Base-by-base conservation (phyloP, 2,888 invertebrate genomes). In the Cataglyphis albicans region DNA sequence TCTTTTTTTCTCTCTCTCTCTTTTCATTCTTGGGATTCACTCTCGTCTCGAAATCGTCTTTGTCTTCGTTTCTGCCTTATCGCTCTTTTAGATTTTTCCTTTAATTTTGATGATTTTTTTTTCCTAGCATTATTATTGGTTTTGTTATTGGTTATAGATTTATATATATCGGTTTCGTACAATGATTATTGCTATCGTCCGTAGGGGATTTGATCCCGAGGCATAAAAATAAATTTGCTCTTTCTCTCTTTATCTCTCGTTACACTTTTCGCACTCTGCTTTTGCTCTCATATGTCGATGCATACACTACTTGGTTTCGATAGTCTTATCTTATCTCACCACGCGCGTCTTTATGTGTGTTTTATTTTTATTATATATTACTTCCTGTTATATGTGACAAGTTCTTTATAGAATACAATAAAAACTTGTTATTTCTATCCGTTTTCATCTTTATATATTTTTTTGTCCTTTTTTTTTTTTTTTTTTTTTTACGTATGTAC, bases 231-330 rank as follows among this genome's bases (percentile, higher is more conserved):
- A 72, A 72, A 44, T 38, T 80, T 18, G 48, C 41, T 67, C 67
- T 86, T 82, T 75, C 82, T 75, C 75, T 88, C 86, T 84, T 72
- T 87, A 78, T 63, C 61, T 63, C 12, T 44, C 21, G 44, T 68
- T 52, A 67, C 55, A 70, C 25, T 76, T 76, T 72, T 72, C 52
- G 38, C 72, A 35, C 65, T 52, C 35, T 29, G 29, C 67, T 52
- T 38, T 12, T 7, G 35, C 35, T 18, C 64, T 5, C 52, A n/a
- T 64, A 52, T 29, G 64, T 25, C 15, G 61, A 74, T 74, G 67
- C 67, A 52, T 75, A 75, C 44, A 67, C 44, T 48, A 48, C 35
- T 67, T 32, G 68, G 52, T 78, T 59, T 59, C 59, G 78, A 80
- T 80, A 80, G 10, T 7, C 29, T 80, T 80, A 80, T 80, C 78